phyloP scores from a whole-genome alignment of 2,888 invertebrate species.

The Phlogophora meticulosa region DNA sequence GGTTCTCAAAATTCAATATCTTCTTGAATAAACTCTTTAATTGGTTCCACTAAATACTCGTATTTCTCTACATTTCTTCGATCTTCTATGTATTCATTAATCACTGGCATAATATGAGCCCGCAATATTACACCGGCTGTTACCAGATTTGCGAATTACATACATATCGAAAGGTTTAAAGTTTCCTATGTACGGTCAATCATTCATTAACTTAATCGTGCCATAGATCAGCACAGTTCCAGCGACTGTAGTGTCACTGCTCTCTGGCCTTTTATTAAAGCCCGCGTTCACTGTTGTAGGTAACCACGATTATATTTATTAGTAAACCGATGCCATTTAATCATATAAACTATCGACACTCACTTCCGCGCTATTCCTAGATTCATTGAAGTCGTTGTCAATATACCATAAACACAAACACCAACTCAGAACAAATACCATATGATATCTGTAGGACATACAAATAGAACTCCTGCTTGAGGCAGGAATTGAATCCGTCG shows the following conservation, averaged over 20 bases:
- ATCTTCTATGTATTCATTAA: neutral
- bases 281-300: neutral
- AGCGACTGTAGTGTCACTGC: neutral
- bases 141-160: neutral
- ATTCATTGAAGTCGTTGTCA: slow-evolving; percentile 25
- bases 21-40: neutral
- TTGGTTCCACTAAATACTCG: neutral
- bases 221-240: neutral
- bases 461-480: slow-evolving; percentile 6
- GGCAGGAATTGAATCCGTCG: slow-evolving; percentile 22
- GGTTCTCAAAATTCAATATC: slow-evolving; percentile 1
- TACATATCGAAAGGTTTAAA: neutral
- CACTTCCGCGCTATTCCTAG: slow-evolving; percentile 16
- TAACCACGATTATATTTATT: slow-evolving; percentile 30
- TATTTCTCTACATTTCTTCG: neutral
- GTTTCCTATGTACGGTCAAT: no score
- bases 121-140: neutral
- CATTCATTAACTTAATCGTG: no score
- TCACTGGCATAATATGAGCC: neutral
- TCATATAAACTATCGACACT: slow-evolving; percentile 30
- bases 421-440: slow-evolving; percentile 7
- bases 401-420: slow-evolving; percentile 23
- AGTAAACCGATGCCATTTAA: slow-evolving; percentile 25
- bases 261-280: neutral
- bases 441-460: slow-evolving; percentile 21